These are phyloP conservation scores for Dorcus hopei DNA, from an alignment of 2,888 invertebrate genomes.

Conservation along the genomic window DNA sequence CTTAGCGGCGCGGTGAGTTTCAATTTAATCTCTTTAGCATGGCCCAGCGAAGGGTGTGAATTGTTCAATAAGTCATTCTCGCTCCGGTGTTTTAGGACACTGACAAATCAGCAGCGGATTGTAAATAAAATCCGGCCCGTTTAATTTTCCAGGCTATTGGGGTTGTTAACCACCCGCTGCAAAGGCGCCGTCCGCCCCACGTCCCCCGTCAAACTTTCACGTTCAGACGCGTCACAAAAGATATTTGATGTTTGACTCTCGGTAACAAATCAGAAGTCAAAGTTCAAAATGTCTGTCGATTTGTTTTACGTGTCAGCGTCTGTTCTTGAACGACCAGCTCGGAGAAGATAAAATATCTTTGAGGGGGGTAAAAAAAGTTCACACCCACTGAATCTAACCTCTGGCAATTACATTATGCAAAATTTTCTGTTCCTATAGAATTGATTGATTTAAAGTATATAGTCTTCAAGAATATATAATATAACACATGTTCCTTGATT, in stretches of 20 bases:
- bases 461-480: no score
- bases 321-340: no score
- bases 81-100: slow-evolving; percentile 32
- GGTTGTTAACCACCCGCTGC: slow-evolving; percentile 26
- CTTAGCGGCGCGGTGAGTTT: not conserved
- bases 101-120: slow-evolving; percentile 35
- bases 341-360: no score
- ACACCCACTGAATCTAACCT: no score
- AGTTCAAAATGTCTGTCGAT: not conserved
- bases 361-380: no score
- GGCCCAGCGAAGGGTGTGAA: slow-evolving; percentile 8
- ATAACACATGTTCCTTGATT: no score
- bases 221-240: slow-evolving; percentile 1
- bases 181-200: not conserved
- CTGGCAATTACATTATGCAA: no score
- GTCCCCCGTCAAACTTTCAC: slow-evolving; percentile 1
- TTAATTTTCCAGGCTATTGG: slow-evolving; percentile 39
- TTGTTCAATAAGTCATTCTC: slow-evolving; percentile 33
- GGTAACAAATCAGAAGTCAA: not conserved
- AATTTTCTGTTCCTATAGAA: no score
- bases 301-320: not conserved
- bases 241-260: slow-evolving; percentile 2
- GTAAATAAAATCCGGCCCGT: slow-evolving; percentile 36
- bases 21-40: slow-evolving; percentile 3
- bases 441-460: no score